Conservation (phyloP, 2,797 vertebrate genomes). For the Chloroceryle amazona region DNA sequence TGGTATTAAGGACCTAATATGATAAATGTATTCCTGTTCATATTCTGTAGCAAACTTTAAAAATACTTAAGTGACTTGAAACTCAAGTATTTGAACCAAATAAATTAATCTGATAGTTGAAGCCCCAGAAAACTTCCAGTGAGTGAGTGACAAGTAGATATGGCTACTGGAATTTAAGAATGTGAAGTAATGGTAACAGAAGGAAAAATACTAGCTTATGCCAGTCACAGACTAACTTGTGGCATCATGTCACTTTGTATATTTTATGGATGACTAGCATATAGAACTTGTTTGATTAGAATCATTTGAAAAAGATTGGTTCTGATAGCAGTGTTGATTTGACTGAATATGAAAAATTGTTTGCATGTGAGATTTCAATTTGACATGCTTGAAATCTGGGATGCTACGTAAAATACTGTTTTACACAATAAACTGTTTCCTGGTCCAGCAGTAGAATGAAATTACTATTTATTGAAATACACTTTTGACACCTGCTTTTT, state of each 20-base stretch:
- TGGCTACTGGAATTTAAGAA: background rate
- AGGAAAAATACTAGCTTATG: background rate
- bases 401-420: background rate
- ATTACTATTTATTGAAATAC: background rate
- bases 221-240: background rate
- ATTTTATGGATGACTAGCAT: background rate
- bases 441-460: background rate
- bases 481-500: background rate
- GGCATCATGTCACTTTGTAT: background rate
- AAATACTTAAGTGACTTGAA: background rate
- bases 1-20: background rate
- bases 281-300: background rate
- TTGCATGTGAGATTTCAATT: background rate
- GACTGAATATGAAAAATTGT: background rate
- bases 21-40: background rate
- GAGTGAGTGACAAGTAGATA: background rate
- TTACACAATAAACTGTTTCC: background rate
- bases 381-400: background rate
- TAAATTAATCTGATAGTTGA: background rate
- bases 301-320: background rate
- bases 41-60: background rate
- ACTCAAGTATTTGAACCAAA: background rate
- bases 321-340: background rate
- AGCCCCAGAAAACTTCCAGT: background rate
- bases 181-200: background rate